Conservation (phyloP, 2,113 vertebrate species). For the Pomatorhinus ruficollis region DNA sequence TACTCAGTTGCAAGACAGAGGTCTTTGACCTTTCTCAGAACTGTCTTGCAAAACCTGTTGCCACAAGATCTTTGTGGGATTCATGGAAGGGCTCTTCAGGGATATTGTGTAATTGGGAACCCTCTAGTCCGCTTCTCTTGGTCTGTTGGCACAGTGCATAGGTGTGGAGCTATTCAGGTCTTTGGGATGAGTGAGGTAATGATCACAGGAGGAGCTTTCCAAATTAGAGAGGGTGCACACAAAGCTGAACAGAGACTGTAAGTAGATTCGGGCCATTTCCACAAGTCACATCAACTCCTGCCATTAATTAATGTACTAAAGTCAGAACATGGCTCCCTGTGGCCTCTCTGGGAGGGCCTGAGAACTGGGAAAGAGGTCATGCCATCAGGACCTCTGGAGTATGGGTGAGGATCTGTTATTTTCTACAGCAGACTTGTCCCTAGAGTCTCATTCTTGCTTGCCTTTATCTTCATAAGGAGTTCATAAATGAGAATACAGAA, state of each 20-base stretch:
- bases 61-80: slow-evolving; percentile 8
- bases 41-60: slow-evolving; percentile 18
- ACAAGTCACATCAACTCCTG: not conserved
- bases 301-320: not conserved
- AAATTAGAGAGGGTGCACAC: not conserved
- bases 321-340: not conserved
- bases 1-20: not conserved
- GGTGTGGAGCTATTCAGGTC: not conserved
- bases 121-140: not conserved
- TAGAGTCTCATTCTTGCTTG: not conserved
- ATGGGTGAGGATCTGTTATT: not conserved
- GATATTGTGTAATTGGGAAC: not conserved
- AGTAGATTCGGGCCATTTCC: not conserved
- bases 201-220: not conserved
- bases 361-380: not conserved
- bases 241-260: not conserved
- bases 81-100: not conserved
- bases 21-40: slow-evolving; percentile 24
- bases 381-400: not conserved
- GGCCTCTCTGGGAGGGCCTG: not conserved
- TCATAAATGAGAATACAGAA: not conserved
- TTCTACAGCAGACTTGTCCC: not conserved
- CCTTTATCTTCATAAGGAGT: not conserved
- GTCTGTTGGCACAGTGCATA: not conserved
- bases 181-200: not conserved